Conservation (phyloP, 2,113 vertebrate species). For the Solea senegalensis region DNA sequence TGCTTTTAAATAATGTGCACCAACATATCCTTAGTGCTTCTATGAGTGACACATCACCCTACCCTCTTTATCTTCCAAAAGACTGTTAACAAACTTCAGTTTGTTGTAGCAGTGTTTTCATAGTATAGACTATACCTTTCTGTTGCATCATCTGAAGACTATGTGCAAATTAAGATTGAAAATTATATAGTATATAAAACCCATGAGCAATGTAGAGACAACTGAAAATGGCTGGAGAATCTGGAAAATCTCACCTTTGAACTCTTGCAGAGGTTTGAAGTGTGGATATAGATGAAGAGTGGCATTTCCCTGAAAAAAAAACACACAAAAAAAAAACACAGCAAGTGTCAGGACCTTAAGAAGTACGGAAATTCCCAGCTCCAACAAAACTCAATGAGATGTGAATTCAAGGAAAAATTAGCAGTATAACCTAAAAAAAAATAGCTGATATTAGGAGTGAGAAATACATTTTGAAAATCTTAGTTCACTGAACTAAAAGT, state of each 20-base stretch:
- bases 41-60: no score
- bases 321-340: conserved; percentile 2
- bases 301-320: conserved; percentile 82
- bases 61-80: no score
- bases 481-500: neutral
- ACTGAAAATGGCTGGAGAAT: neutral
- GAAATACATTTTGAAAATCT: neutral
- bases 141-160: no score
- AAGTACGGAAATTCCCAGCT: no score
- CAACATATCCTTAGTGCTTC: no score
- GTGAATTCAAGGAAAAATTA: neutral
- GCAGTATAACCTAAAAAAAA: neutral
- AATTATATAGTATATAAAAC: no score
- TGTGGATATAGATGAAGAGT: conserved; percentile 87
- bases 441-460: neutral
- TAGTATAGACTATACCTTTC: no score
- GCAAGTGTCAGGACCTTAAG: no score
- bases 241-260: conserved; percentile 79
- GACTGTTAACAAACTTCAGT: no score
- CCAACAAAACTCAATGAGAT: neutral
- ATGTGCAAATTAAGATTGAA: neutral
- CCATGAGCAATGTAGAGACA: neutral
- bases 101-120: no score
- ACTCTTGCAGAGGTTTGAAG: conserved; percentile 84
- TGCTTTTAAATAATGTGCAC: no score